Evolutionary conservation across 1,140 invertebrate genomes (phyloP), one percentile per base, ranked within the genome.

Genomic region (Zelostemma sp.): DNA sequence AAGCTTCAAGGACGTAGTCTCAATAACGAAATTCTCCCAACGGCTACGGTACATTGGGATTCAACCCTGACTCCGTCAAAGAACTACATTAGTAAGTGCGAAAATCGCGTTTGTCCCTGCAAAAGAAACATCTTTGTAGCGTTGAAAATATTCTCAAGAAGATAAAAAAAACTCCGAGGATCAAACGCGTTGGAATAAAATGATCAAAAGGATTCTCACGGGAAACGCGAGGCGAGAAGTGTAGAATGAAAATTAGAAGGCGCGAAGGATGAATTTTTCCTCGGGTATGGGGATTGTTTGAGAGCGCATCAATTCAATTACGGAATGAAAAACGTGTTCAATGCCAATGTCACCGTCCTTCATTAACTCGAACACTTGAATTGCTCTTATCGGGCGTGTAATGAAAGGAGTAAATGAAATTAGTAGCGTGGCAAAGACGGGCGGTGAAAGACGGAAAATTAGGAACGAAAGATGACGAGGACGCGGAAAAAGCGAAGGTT

Each of bases 391-490:
- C 48, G 45, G 38, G 41, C 45, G 17, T 40, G 41, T 25, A 61
- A 61, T 54, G 38, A 61, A 60, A 15, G 28, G n/a, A 38, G 41
- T 17, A 61, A 61, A 60, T 60, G 51, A 60, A 60, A 53, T 60
- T 60, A 60, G 33, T 51, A 47, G 49, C 16, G 59, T 31, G 16
- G 53, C 31, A 35, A 57, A 45, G 48, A 61, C 41, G 60, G 58
- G 41, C n/a, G 12, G 21, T 15, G 62, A 49, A 50, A 58, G 17
- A n/a, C n/a, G 6, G 33, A 46, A 31, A 17, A 31, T 14, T 25
- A 45, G 1, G 14, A 19, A 6, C 5, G 21, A 9, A 57, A 31
- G 25, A 31, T 17, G 53, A 64, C 21, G 35, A 53, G 35, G 48
- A 35, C 12, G 31, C 49, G 53, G 47, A 46, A 17, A 6, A 61